These are phyloP conservation scores for Eupristina koningsbergeri DNA, from an alignment of 1,140 invertebrate genomes.

Conservation along the genomic window DNA sequence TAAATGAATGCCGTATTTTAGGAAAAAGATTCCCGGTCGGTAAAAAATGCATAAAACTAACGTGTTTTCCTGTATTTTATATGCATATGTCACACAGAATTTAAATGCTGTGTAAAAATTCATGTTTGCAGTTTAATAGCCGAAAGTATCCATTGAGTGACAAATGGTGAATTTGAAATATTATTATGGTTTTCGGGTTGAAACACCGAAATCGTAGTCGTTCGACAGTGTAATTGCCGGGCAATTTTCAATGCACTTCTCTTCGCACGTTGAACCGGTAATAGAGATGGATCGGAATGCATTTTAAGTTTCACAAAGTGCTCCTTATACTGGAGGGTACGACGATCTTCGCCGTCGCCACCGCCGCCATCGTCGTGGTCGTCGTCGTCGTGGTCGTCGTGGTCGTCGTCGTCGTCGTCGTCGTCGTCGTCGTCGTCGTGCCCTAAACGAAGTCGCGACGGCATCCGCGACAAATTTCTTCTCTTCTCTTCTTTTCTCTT, in stretches of 20 bases:
- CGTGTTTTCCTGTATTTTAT: too few species aligned
- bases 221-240: background rate
- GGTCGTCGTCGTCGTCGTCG: background rate
- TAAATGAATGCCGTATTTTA: too few species aligned
- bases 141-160: too few species aligned
- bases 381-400: background rate
- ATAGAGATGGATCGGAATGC: constrained; percentile 13
- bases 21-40: too few species aligned
- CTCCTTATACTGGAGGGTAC: background rate
- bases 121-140: constrained; percentile 16
- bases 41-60: too few species aligned
- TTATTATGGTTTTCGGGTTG: constrained; percentile 20
- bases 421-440: background rate
- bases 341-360: background rate
- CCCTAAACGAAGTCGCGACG: background rate
- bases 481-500: constrained; percentile 14
- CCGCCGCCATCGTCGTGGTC: background rate
- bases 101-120: background rate
- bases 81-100: too few species aligned
- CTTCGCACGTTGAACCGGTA: background rate
- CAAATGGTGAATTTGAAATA: constrained; percentile 1
- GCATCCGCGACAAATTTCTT: background rate
- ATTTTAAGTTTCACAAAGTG: constrained; percentile 30
- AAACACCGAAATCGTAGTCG: background rate
- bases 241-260: background rate